Conservation (phyloP, 2,888 invertebrate genomes). For the Drosophila barbarae region DNA sequence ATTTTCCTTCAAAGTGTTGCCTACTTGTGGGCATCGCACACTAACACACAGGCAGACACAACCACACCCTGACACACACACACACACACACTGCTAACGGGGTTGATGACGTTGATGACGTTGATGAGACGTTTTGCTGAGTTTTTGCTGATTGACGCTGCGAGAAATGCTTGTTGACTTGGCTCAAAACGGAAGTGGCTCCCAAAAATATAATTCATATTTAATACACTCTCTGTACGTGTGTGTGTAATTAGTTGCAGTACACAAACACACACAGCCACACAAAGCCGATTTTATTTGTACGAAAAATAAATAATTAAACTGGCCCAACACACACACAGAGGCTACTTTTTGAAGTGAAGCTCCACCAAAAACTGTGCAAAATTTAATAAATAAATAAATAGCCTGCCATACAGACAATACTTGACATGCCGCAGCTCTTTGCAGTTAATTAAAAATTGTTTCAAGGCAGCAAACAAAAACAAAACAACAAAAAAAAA, state of each 20-base stretch:
- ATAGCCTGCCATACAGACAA: conserved; percentile 15
- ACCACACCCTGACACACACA: neutral
- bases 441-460: conserved; percentile 40
- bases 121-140: conserved; percentile 24
- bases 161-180: conserved; percentile 29
- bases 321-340: conserved; percentile 5
- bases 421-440: conserved; percentile 8
- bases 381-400: conserved; percentile 40
- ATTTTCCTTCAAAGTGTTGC: conserved; percentile 6
- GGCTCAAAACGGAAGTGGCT: conserved; percentile 31
- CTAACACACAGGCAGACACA: neutral
- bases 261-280: neutral
- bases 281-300: conserved; percentile 26
- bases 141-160: conserved; percentile 31
- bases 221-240: conserved; percentile 8
- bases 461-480: neutral
- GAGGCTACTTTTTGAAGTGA: conserved; percentile 3
- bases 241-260: conserved; percentile 25
- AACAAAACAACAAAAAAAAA: neutral
- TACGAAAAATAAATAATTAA: conserved; percentile 37
- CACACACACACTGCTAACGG: neutral
- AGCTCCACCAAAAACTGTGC: conserved; percentile 32
- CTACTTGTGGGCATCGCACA: neutral
- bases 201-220: conserved; percentile 37
- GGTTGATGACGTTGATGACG: conserved; percentile 31